Evolutionary conservation across 2,888 invertebrate species (phyloP), one percentile per base, ranked within the genome.

Genomic region (Neoscelio sp.): DNA sequence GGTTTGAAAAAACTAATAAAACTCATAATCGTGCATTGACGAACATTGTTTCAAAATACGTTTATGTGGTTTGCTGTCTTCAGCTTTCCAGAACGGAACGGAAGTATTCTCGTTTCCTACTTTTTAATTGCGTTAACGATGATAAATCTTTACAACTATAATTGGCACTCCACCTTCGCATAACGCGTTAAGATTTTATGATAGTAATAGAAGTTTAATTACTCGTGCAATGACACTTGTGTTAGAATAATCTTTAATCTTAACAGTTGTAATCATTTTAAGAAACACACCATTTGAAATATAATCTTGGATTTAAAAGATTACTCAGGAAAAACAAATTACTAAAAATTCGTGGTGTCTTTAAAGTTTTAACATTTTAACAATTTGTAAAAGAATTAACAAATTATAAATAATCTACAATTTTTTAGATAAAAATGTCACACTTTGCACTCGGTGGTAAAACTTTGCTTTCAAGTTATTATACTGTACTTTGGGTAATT

Each of bases 21-120:
- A 20, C 35, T 33, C 12, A 74, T 62, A 44, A 71, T 71, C 38
- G 28, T 26, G 35, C 46, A 54, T 50, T 75, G 48, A 60, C 67
- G 48, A 76, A 71, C 76, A 68, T 70, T 60, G 70, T 80, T n/a
- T 50, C 60, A 60, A 23, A 60, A 60, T 60, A 70, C 60, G 52
- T 38, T 70, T 60, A 60, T 70, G 33, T 50, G 50, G 70, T 50
- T 71, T 48, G 79, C 79, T 79, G 83, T 81, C 80, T 77, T 79
- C 73, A 80, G 74, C 78, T 88, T 89, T 89, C 87, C 88, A 88
- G 89, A 89, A 89, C 89, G 89, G 89, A 89, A 89, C 89, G 88
- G 85, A 84, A 82, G 85, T 83, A 86, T 83, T 85, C 87, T 86
- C 87, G 83, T 87, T 88, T 87, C 88, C 88, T 87, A 87, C 87